These are phyloP conservation scores for Ptilonorhynchus violaceus DNA, from an alignment of 2,113 vertebrate genomes.

Conservation along the genomic window DNA sequence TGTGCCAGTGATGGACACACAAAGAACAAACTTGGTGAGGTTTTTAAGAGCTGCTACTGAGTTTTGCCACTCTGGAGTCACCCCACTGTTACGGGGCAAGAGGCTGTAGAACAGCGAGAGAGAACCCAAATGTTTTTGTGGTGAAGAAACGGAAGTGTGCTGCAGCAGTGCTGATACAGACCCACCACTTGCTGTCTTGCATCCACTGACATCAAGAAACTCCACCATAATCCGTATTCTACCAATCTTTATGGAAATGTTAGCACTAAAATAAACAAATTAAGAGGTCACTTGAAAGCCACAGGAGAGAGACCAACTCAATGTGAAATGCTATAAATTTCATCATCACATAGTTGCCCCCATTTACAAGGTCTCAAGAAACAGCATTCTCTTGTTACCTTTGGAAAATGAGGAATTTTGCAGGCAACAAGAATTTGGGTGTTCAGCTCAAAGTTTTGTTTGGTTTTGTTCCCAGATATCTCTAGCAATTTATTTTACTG, in stretches of 20 bases:
- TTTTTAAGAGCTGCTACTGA: background rate
- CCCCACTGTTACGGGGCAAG: accelerated
- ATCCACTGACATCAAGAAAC: background rate
- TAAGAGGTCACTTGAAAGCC: background rate
- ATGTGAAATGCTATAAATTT: background rate
- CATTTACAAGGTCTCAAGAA: background rate
- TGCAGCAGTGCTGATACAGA: background rate
- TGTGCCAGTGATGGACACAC: too few species aligned
- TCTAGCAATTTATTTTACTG: background rate
- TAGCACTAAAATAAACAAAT: background rate
- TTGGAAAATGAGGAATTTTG: background rate
- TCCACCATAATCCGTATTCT: background rate
- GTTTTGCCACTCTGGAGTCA: background rate
- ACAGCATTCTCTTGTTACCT: background rate
- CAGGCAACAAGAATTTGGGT: background rate
- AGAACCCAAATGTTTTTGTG: background rate
- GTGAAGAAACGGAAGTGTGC: background rate
- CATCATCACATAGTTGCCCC: background rate
- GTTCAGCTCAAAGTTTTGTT: background rate
- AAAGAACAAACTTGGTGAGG: background rate
- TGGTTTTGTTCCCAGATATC: background rate
- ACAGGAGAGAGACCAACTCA: background rate
- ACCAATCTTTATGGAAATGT: background rate
- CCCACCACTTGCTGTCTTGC: background rate
- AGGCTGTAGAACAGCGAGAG: background rate